Base-by-base conservation (phyloP, 1,140 invertebrate genomes). In the Ceratina japonica region DNA sequence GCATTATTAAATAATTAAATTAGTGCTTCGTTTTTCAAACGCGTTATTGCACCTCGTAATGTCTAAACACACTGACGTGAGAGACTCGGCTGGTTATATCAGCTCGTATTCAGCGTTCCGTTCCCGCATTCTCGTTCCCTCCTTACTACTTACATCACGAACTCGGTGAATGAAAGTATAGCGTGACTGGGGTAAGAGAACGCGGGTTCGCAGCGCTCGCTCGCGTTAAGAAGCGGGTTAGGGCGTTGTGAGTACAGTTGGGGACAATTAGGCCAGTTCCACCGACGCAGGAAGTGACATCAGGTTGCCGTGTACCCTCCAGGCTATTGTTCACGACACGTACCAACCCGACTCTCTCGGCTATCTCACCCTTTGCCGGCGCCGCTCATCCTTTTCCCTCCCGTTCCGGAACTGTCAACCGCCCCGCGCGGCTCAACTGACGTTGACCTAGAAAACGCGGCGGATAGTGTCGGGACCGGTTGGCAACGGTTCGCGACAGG, bases 301-400 rank as follows among this genome's bases (percentile, higher is more conserved):
- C 86, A 87, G 83, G 86, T 84, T 87, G 86, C 84, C 83, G 86
- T 86, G 83, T 87, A 87, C 86, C 86, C 80, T 87, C 83, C 66
- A 63, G 83, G 80, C 86, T 75, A 87, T 87, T 87, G 86, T 87
- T 87, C 86, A 54, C 86, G 86, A 87, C 86, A 86, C 86, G 86
- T 87, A 87, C 83, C 86, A 86, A 83, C 73, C 68, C 81, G 79
- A 72, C 84, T 85, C 84, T 85, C 83, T 85, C 84, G 75, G 85
- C 84, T 85, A 75, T 77, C 85, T 86, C 81, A 83, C 76, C 74
- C 82, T 72, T 80, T 58, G 59, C 75, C 74, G n/a, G n/a, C n/a
- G 76, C 71, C 64, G 10, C 37, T 61, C 61, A 58, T 64, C 85
- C 81, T 71, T 76, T 59, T 27, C 65, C 24, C 64, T 7, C 22